A percentile compares a stretch with the other conserved stretches of the same genome.
Evolutionary conservation across 2,113 vertebrate species (phyloP).

Genomic region (Bothrops jararaca): DNA sequence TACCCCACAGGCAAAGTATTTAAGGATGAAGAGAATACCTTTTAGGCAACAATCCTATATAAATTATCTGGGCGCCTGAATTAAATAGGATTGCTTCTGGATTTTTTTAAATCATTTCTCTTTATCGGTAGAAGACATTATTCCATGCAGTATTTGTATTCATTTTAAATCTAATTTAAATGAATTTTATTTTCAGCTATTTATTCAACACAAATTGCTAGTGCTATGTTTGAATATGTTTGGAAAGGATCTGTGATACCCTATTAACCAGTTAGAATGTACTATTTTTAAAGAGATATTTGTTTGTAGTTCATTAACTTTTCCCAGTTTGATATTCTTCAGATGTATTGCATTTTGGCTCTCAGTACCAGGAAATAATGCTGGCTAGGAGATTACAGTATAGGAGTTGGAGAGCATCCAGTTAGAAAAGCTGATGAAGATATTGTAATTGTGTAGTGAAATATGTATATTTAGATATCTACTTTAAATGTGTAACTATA

Average conservation of each 20-base stretch:
- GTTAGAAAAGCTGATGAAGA: background rate
- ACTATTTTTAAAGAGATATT: background rate
- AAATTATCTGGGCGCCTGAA: background rate
- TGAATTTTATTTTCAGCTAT: background rate
- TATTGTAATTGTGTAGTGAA: background rate
- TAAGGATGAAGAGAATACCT: background rate
- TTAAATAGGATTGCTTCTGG: background rate
- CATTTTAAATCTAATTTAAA: background rate
- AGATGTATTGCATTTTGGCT: background rate
- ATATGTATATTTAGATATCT: background rate
- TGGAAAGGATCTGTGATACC: background rate
- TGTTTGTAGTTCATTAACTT: background rate
- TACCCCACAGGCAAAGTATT: background rate
- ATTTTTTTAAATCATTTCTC: background rate
- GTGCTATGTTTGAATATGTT: background rate
- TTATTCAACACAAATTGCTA: background rate
- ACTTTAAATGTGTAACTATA: background rate
- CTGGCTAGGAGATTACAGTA: background rate
- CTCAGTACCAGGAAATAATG: background rate
- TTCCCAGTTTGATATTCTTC: background rate
- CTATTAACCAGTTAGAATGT: background rate
- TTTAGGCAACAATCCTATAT: background rate
- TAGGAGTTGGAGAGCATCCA: background rate
- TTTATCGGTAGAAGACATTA: background rate
- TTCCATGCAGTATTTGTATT: background rate